phyloP scores from a whole-genome alignment of 92 coral and sea anemone genomes.

The Epizoanthus fatuus region DNA sequence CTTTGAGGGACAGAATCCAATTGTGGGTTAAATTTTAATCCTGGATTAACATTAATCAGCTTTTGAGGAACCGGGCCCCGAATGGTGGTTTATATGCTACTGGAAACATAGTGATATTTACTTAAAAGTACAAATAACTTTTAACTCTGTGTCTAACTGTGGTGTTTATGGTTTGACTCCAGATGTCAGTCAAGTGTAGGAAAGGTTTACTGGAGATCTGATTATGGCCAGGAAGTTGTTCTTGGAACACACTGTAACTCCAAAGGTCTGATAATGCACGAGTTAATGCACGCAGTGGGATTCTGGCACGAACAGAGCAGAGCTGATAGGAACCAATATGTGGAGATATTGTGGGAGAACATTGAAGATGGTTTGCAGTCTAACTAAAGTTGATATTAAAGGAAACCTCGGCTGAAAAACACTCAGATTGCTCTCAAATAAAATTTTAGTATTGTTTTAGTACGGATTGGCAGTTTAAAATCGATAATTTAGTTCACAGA shows the following conservation, averaged over 20 bases:
- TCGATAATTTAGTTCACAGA: too few relatives aligned
- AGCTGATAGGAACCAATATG: conserved; percentile 85
- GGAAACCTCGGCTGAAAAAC: background rate
- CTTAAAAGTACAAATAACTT: background rate
- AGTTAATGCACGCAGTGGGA: conserved; percentile 92
- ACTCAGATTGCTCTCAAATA: background rate
- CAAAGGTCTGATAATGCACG: conserved; percentile 87
- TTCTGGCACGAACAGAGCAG: conserved; percentile 98
- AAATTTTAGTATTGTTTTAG: too few relatives aligned
- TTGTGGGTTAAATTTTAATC: too few relatives aligned
- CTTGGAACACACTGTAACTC: conserved; percentile 84
- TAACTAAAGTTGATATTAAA: background rate
- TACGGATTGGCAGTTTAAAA: too few relatives aligned
- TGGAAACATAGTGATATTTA: background rate
- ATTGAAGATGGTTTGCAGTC: conserved; percentile 72
- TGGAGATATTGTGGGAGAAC: conserved; percentile 96
- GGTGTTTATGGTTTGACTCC: background rate
- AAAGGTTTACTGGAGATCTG: conserved; percentile 73
- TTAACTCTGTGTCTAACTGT: too few relatives aligned
- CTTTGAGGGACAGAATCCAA: too few relatives aligned
- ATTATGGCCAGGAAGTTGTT: conserved; percentile 82
- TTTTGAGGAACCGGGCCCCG: too few relatives aligned
- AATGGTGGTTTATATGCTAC: too few relatives aligned
- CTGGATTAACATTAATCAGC: too few relatives aligned
- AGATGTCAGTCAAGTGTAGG: conserved; percentile 97